phyloP scores from a whole-genome alignment of 1,140 invertebrate species.

The Drosophila orena region DNA sequence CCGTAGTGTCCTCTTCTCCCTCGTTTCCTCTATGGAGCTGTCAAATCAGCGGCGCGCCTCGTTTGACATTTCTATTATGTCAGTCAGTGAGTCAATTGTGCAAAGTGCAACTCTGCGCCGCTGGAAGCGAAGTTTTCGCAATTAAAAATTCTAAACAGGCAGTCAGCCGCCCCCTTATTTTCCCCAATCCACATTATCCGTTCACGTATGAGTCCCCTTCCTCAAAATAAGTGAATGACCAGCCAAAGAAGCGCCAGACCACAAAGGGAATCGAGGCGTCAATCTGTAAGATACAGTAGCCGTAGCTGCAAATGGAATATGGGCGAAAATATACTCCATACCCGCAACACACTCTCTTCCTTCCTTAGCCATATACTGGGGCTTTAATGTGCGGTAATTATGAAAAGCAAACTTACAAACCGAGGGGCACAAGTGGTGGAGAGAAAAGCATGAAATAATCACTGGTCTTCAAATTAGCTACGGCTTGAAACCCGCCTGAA shows the following conservation, averaged over 20 bases:
- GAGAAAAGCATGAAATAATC: slow-evolving; percentile 48
- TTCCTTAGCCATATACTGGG: slow-evolving; percentile 53
- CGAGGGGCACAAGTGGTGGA: slow-evolving; percentile 7
- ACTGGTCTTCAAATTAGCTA: slow-evolving; percentile 69
- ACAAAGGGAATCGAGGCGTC: slow-evolving; percentile 58
- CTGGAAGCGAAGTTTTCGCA: slow-evolving; percentile 17
- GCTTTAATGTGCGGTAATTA: slow-evolving; percentile 79
- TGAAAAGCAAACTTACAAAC: slow-evolving; percentile 70
- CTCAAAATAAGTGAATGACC: slow-evolving; percentile 59
- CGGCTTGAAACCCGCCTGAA: slow-evolving; percentile 44
- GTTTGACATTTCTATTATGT: slow-evolving; percentile 81
- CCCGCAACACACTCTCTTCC: not conserved
- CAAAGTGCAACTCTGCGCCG: slow-evolving; percentile 31
- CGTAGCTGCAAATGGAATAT: slow-evolving; percentile 6
- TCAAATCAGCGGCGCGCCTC: slow-evolving; percentile 70
- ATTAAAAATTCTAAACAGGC: slow-evolving; percentile 73
- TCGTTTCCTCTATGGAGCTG: slow-evolving; percentile 30
- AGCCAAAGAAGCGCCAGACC: slow-evolving; percentile 50
- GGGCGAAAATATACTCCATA: slow-evolving; percentile 4
- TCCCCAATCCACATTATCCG: not conserved
- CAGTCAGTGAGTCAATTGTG: slow-evolving; percentile 69
- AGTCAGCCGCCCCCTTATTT: slow-evolving; percentile 20
- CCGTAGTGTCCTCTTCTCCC: not conserved
- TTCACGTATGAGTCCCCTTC: not conserved
- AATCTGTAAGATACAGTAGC: slow-evolving; percentile 35